Conservation (phyloP, 2,888 invertebrate species). For the Aleiodes leptofemur region DNA sequence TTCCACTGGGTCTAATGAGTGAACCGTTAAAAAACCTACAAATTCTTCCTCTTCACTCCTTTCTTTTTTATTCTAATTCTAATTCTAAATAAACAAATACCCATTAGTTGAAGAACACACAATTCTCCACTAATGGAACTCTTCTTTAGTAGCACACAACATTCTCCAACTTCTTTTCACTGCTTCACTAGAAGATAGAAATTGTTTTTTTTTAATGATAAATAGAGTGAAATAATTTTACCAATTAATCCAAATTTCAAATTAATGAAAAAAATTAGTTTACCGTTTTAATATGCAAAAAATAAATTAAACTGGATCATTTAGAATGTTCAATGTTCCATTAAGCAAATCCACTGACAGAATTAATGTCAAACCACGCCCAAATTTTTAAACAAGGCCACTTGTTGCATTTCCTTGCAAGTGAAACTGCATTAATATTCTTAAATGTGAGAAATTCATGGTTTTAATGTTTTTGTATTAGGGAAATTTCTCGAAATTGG, state of each 20-base stretch:
- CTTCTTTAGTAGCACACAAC: too few species aligned
- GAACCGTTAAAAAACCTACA: background rate
- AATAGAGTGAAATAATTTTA: too few species aligned
- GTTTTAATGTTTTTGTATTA: too few species aligned
- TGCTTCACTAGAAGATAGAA: too few species aligned
- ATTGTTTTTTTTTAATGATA: too few species aligned
- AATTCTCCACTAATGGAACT: too few species aligned
- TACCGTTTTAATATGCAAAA: background rate
- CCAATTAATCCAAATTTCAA: background rate
- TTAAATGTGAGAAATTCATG: too few species aligned
- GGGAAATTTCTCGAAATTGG: background rate
- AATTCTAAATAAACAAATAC: too few species aligned
- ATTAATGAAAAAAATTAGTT: background rate
- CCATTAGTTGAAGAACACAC: too few species aligned
- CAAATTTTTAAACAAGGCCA: conserved; percentile 24
- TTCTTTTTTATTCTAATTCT: too few species aligned
- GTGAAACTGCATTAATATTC: background rate
- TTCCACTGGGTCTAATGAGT: background rate
- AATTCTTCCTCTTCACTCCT: too few species aligned
- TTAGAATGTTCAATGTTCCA: conserved; percentile 18
- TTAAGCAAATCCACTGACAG: conserved; percentile 15
- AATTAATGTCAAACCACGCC: conserved; percentile 28
- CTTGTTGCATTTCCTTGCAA: background rate
- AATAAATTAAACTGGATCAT: conserved; percentile 10
- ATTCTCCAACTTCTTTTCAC: too few species aligned